Evolutionary conservation across 2,888 invertebrate genomes (phyloP).

Genomic region (Leptinotarsa peninsularis): DNA sequence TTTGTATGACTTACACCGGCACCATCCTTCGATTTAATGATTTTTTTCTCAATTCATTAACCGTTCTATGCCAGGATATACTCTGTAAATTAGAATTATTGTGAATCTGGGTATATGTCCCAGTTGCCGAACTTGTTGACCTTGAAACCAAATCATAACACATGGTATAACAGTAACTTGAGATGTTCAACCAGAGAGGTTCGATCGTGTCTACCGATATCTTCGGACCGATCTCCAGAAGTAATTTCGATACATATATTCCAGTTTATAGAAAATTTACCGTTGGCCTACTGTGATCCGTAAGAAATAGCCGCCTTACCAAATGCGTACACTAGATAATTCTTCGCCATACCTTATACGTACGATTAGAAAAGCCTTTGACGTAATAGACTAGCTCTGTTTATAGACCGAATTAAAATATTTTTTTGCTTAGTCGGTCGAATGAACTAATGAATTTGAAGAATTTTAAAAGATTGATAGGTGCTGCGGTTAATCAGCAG

Average conservation of each 20-base stretch:
- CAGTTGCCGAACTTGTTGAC: background rate
- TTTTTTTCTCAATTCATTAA: no score
- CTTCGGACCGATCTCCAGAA: background rate
- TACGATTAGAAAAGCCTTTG: conserved; percentile 24
- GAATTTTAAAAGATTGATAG: background rate
- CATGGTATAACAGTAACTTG: no score
- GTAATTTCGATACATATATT: background rate
- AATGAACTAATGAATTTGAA: background rate
- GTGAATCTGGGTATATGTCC: background rate
- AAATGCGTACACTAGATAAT: conserved; percentile 25
- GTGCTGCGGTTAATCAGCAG: background rate
- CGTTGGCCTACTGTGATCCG: conserved; percentile 19
- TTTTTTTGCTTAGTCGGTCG: conserved; percentile 1
- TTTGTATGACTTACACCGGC: no score
- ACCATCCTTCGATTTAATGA: no score
- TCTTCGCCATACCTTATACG: conserved; percentile 19
- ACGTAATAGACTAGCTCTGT: conserved; percentile 18
- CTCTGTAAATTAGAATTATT: no score
- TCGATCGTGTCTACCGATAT: background rate
- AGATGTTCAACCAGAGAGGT: background rate
- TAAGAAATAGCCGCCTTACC: conserved; percentile 23
- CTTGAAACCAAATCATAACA: background rate
- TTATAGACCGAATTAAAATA: conserved; percentile 23
- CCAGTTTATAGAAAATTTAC: background rate
- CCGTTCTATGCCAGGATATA: no score